Evolutionary conservation across 2,797 vertebrate species (phyloP).

Genomic region (Onychomys leucogaster): DNA sequence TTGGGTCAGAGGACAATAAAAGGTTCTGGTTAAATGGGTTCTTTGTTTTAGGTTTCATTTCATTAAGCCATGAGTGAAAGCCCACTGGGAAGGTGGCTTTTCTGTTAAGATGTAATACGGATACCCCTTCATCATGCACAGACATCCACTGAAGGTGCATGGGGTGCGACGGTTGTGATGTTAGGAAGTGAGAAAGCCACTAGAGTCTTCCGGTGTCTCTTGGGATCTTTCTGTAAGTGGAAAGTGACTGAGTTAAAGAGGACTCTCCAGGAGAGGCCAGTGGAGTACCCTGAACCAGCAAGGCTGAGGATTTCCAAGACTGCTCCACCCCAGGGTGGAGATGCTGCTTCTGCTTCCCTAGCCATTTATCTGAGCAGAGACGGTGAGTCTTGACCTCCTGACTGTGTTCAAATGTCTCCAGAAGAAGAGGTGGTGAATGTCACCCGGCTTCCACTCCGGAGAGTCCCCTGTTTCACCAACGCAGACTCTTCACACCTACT

Average conservation of each 20-base stretch:
- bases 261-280: constrained; percentile 19
- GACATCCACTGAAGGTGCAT: not conserved
- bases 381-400: constrained; percentile 21
- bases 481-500: not conserved
- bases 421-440: not conserved
- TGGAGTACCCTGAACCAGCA: not conserved
- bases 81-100: not conserved
- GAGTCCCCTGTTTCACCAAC: not conserved
- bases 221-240: constrained; percentile 62
- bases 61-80: not conserved
- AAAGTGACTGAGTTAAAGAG: constrained; percentile 52
- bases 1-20: not conserved
- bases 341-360: constrained; percentile 75
- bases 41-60: not conserved
- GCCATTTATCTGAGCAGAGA: constrained; percentile 69
- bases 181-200: constrained; percentile 10
- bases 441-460: not conserved
- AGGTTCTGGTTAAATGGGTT: not conserved
- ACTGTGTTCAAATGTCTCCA: not conserved
- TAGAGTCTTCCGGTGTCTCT: not conserved
- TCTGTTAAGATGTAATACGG: not conserved
- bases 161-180: not conserved
- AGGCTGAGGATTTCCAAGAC: constrained; percentile 18
- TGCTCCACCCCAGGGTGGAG: constrained; percentile 82
- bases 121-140: not conserved